A percentile compares a stretch with the other conserved stretches of the same genome.
phyloP scores from a whole-genome alignment of 2,113 vertebrate species.

The Toxostoma redivivum region DNA sequence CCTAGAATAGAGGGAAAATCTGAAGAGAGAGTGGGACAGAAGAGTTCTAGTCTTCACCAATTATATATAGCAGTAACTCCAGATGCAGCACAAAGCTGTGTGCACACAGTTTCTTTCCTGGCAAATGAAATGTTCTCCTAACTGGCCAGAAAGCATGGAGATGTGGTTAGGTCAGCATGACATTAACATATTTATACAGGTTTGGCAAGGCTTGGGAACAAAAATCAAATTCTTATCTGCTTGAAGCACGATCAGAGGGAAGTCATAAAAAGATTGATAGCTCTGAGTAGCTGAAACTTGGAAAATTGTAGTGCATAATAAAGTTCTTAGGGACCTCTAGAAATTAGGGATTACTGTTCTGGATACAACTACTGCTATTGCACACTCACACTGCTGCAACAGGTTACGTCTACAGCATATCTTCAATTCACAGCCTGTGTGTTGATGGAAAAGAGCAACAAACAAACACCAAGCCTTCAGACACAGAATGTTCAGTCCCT shows the following conservation, averaged over 20 bases:
- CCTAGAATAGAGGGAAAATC: not conserved
- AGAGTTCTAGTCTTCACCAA: not conserved
- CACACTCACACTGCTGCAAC: not conserved
- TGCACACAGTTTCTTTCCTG: not conserved
- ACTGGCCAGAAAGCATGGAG: not conserved
- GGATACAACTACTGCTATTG: not conserved
- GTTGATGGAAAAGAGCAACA: not conserved
- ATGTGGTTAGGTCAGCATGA: not conserved
- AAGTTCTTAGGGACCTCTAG: not conserved
- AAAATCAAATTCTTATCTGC: not conserved
- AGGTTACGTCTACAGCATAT: not conserved
- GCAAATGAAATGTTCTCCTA: not conserved
- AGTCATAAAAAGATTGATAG: not conserved
- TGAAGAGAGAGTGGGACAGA: not conserved
- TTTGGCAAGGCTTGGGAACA: not conserved
- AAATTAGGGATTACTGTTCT: not conserved
- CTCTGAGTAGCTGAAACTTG: not conserved
- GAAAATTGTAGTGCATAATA: not conserved
- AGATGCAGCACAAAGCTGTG: not conserved
- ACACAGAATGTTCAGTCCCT: accelerated
- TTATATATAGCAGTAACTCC: not conserved
- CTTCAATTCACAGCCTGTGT: not conserved
- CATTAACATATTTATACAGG: not conserved
- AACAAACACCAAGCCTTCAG: not conserved
- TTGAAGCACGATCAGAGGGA: not conserved